Conservation (phyloP, 2,113 vertebrate species). For the Heloderma charlesbogerti region DNA sequence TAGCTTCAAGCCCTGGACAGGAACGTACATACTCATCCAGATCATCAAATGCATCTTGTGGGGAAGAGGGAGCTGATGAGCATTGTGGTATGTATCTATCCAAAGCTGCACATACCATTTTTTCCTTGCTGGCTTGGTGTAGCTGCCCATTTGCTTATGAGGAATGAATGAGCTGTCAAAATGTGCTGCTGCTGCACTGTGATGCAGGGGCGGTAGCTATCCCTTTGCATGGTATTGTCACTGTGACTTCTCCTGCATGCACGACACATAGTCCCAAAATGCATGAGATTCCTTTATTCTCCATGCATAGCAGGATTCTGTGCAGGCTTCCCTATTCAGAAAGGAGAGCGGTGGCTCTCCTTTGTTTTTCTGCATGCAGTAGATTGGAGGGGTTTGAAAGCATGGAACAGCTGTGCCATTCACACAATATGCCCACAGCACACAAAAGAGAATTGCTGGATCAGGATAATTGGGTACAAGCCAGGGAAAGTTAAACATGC, state of each 20-base stretch:
- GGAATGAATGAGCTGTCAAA: neutral
- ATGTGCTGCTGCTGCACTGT: neutral
- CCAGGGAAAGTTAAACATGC: neutral
- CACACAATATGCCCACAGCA: neutral
- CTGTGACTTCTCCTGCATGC: constrained; percentile 1
- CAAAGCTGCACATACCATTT: neutral
- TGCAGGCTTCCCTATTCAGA: neutral
- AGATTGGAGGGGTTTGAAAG: neutral
- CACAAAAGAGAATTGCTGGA: neutral
- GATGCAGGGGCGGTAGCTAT: neutral
- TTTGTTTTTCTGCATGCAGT: neutral
- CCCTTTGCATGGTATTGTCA: neutral
- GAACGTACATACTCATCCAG: neutral
- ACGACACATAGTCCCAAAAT: neutral
- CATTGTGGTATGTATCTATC: neutral
- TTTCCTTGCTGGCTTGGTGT: neutral
- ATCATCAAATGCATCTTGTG: neutral
- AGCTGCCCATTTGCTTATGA: neutral
- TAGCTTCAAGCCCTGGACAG: no score
- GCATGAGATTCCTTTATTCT: constrained; percentile 2
- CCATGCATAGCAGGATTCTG: constrained; percentile 1
- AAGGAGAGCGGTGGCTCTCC: neutral
- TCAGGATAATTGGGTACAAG: neutral
- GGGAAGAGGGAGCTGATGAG: neutral
- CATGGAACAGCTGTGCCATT: neutral